Evolutionary conservation across 2,888 invertebrate species (phyloP), one percentile per base, ranked within the genome.

Genomic region (Mimachlamys varia): DNA sequence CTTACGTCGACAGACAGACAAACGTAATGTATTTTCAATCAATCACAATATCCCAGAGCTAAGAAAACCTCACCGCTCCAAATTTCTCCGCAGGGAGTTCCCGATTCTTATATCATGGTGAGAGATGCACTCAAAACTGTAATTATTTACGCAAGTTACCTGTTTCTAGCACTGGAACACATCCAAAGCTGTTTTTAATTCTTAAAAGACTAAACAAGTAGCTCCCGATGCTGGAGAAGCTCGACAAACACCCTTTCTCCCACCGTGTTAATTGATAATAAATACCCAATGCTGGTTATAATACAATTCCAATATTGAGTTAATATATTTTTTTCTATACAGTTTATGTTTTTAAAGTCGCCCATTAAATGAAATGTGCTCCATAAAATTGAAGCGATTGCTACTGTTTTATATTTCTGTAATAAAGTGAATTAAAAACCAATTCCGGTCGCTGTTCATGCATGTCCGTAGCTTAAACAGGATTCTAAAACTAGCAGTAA

Each of bases 121-220:
- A 58, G 58, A 58, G 76, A 76, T 76, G 76, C 76, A 76, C 76
- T 76, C 76, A 76, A 12, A 27, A 76, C 76, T 76, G 76, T 76
- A 76, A 76, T 76, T 76, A 76, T 76, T 76, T 76, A 76, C 76
- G 76, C 27, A 76, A 76, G 76, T 12, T 19, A 76, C 53, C 76
- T 33, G 33, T 76, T 27, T 76, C 76, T 33, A 12, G 10, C 27
- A 76, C 33, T 76, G 76, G 76, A 76, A 76, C 33, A 76, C 33
- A 76, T 76, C 76, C 76, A 76, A 76, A 76, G 27, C 76, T 76
- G 76, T 76, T 76, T 76, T 76, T 76, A 76, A 76, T 76, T 76
- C 76, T 76, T 76, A 27, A 76, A 76, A 27, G 27, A 76, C 76
- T 76, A 76, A 76, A 76, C 76, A 76, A 27, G 27, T 76, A 76